phyloP scores from a whole-genome alignment of 2,797 vertebrate species.

The Galagoides demidoff region DNA sequence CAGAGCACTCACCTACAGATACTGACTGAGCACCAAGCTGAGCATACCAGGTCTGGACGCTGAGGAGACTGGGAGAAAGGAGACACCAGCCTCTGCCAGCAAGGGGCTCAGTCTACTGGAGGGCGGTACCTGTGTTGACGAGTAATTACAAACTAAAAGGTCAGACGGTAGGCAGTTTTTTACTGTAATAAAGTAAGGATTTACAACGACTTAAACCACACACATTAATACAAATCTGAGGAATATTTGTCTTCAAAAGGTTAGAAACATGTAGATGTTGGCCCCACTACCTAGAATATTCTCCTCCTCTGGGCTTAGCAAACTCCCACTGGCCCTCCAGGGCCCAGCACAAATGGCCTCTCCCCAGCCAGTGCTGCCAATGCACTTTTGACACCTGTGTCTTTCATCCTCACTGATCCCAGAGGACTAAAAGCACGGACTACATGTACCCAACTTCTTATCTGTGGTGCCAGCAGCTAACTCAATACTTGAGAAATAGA shows the following conservation, averaged over 20 bases:
- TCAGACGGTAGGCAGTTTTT: neutral
- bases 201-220: neutral
- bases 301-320: neutral
- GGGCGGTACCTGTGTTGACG: neutral
- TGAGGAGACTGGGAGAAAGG: neutral
- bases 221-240: neutral
- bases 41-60: neutral
- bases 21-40: neutral
- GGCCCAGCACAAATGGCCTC: neutral
- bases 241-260: neutral
- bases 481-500: neutral
- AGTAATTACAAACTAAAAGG: constrained; percentile 23
- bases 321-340: neutral
- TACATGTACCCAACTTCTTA: neutral
- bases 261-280: neutral
- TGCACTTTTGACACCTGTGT: neutral
- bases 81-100: neutral
- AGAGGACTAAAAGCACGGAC: neutral
- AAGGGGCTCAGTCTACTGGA: neutral
- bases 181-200: constrained; percentile 25
- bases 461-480: neutral
- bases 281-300: neutral
- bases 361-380: neutral
- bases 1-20: neutral
- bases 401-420: neutral